A percentile compares a stretch with the other conserved stretches of the same genome.
Conservation (phyloP, 2,113 vertebrate genomes). For the Eretmochelys imbricata region DNA sequence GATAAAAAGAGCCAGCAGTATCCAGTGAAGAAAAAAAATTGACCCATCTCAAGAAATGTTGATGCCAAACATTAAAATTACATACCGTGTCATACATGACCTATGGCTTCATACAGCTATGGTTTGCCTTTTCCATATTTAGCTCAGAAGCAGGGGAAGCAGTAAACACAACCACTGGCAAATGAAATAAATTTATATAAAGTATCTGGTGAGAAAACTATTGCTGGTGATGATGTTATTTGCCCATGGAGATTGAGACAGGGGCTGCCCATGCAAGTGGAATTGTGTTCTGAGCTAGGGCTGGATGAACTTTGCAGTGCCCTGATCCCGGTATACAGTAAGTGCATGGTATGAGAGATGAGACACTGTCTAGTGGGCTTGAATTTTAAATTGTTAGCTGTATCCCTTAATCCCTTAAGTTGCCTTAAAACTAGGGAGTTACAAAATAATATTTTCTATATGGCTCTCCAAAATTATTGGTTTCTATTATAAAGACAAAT, state of each 20-base stretch:
- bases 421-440: not conserved
- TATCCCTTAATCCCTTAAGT: not conserved
- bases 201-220: not conserved
- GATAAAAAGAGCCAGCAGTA: not conserved
- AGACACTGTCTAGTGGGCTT: not conserved
- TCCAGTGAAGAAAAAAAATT: not conserved
- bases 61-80: not conserved
- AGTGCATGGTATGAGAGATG: not conserved
- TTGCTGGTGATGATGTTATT: not conserved
- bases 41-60: not conserved
- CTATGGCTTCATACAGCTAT: not conserved
- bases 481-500: slow-evolving; percentile 34
- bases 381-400: not conserved
- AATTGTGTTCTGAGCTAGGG: not conserved
- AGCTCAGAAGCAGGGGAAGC: not conserved
- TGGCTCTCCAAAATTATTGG: slow-evolving; percentile 18
- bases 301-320: too few species aligned
- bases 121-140: not conserved
- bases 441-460: not conserved
- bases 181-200: not conserved
- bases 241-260: not conserved
- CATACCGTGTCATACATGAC: not conserved
- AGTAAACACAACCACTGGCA: not conserved
- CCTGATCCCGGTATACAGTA: not conserved
- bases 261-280: not conserved